Conservation (phyloP, 2,113 vertebrate species). For the Zosterops hypoxanthus region DNA sequence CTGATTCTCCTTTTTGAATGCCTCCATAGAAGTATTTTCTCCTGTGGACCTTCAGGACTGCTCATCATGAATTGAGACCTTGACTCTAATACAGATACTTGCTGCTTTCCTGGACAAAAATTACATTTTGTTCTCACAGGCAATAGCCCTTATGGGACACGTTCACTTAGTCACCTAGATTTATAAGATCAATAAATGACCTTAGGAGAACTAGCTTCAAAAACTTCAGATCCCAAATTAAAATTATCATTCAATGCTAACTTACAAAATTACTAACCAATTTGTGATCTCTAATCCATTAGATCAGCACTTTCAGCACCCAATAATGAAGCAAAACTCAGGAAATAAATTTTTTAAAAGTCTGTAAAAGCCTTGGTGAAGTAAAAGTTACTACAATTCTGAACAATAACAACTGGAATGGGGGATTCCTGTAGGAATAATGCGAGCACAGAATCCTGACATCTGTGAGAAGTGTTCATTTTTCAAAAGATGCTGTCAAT, state of each 20-base stretch:
- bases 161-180: neutral
- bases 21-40: neutral
- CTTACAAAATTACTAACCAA: neutral
- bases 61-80: neutral
- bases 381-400: neutral
- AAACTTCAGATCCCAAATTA: neutral
- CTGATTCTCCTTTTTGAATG: neutral
- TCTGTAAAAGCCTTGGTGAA: neutral
- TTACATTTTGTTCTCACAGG: neutral
- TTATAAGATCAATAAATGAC: neutral
- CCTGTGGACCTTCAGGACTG: neutral
- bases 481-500: conserved; percentile 72
- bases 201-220: neutral
- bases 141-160: neutral
- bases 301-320: neutral
- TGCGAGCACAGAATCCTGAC: neutral
- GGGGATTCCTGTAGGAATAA: conserved; percentile 34
- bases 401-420: neutral
- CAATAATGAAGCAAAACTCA: neutral
- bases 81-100: neutral
- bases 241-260: neutral
- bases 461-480: conserved; percentile 53
- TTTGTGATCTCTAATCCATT: neutral
- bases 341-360: neutral
- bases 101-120: neutral